phyloP scores from a whole-genome alignment of 2,888 invertebrate species.

The Archaeoteleia sp. region DNA sequence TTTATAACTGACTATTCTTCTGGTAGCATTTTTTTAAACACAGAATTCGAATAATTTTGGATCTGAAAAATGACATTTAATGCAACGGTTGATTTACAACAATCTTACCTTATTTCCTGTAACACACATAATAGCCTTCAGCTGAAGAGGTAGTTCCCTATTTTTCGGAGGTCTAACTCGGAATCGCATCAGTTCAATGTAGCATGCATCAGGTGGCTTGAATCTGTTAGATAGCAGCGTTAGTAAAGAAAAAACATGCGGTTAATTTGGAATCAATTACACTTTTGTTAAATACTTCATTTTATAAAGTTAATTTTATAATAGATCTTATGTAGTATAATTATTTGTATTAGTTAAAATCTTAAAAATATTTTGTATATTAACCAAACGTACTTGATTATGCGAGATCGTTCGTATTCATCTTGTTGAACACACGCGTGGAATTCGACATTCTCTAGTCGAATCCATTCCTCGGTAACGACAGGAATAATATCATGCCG shows the following conservation, averaged over 20 bases:
- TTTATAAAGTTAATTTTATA: too few species aligned
- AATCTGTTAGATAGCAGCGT: slow-evolving; percentile 79
- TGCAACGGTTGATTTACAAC: neutral
- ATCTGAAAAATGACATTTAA: neutral
- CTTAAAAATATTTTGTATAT: neutral
- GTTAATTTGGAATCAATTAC: too few species aligned
- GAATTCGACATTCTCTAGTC: slow-evolving; percentile 94
- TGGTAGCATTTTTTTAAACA: too few species aligned
- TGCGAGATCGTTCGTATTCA: slow-evolving; percentile 89
- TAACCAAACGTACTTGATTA: slow-evolving; percentile 82
- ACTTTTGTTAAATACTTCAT: neutral
- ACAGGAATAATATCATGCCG: slow-evolving; percentile 99
- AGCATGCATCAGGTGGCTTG: slow-evolving; percentile 97
- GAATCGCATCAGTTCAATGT: slow-evolving; percentile 97
- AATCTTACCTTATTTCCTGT: slow-evolving; percentile 85
- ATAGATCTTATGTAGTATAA: too few species aligned
- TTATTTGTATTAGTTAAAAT: neutral
- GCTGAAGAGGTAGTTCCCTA: slow-evolving; percentile 96
- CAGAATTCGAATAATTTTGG: too few species aligned
- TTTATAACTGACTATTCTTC: too few species aligned
- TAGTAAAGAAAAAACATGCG: slow-evolving; percentile 43
- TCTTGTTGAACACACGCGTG: slow-evolving; percentile 95
- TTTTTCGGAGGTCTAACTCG: slow-evolving; percentile 96
- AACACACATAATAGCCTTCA: slow-evolving; percentile 92
- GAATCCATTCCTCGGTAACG: slow-evolving; percentile 99